Base-by-base conservation (phyloP, 2,797 vertebrate genomes). In the Poecilia picta region DNA sequence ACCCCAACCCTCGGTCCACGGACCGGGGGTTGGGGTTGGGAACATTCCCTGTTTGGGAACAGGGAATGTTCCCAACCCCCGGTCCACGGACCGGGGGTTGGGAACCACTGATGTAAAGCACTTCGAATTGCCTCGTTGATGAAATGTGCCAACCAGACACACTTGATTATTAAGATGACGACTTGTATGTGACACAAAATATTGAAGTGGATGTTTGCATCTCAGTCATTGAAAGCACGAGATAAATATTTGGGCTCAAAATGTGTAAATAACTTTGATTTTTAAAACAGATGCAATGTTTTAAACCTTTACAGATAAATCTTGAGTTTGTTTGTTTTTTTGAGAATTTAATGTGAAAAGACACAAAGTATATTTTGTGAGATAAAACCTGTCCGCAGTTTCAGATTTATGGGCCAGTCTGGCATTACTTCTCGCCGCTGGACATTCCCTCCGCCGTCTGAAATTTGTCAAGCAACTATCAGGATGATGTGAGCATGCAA, bases 401-500 rank as follows among this genome's bases (percentile, higher is more conserved):
- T 82, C 8, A 79, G 62, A 79, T 71, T 75, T 23, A 77, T 46
- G 39, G 39, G 10, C 28, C 23, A 73, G 5, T 77, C 28, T 64
- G 45, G 66, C 77, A 47, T 53, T 31, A 2, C 10, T 31, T 64
- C n/a, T 74, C 59, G 53, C 81, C 11, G 0, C 59, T 73, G 62
- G 53, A n/a, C 20, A 13, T 73, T 33, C 25, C 41, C 33, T 57
- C 72, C 49, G 66, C 62, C 64, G 62, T 76, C 70, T 80, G 23
- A 68, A 77, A 83, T 53, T 72, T 83, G 62, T 72, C 77, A 12
- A 5, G 13, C 47, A 71, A 41, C 62, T 8, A 55, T 75, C 11
- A 79, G 47, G 16, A 57, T 66, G 46, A 81, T 53, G 18, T 83
- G 73, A 76, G 51, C 73, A 43, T 43, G 8, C 55, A 75, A 72